Conservation (phyloP, 1,140 invertebrate genomes). For the Nixonia krombeini region DNA sequence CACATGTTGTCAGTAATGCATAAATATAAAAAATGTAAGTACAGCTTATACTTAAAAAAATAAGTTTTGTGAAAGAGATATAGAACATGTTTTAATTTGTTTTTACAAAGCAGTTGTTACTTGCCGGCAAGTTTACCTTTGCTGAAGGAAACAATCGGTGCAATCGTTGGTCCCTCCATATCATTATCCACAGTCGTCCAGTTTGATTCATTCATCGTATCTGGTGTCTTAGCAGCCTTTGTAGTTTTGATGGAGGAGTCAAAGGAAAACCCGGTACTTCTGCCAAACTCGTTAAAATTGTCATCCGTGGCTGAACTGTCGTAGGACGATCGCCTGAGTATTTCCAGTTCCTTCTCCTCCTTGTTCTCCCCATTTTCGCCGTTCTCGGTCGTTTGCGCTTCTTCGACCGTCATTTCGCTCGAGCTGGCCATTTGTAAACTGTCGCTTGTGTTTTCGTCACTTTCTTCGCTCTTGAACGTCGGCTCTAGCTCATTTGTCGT, state of each 20-base stretch:
- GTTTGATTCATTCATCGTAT: slow-evolving; percentile 30
- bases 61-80: too few relatives aligned
- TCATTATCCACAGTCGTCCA: slow-evolving; percentile 42
- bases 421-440: slow-evolving; percentile 29
- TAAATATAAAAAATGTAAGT: too few relatives aligned
- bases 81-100: too few relatives aligned
- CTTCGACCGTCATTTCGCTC: slow-evolving; percentile 19
- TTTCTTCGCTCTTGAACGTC: slow-evolving; percentile 15
- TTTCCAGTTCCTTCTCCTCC: slow-evolving; percentile 43
- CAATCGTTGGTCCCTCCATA: slow-evolving; percentile 49
- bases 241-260: slow-evolving; percentile 8
- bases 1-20: too few relatives aligned
- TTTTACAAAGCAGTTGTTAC: too few relatives aligned
- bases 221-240: slow-evolving; percentile 22
- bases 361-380: slow-evolving; percentile 20
- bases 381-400: slow-evolving; percentile 21
- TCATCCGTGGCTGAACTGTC: slow-evolving; percentile 17
- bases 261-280: slow-evolving; percentile 28
- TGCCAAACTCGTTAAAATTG: slow-evolving; percentile 20
- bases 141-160: slow-evolving; percentile 48
- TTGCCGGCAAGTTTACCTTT: slow-evolving; percentile 58
- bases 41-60: too few relatives aligned
- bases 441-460: slow-evolving; percentile 11
- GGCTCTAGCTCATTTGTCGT: slow-evolving; percentile 15
- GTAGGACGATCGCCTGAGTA: slow-evolving; percentile 28